Conservation (phyloP, 2,888 invertebrate species). For the Acleris holmiana region DNA sequence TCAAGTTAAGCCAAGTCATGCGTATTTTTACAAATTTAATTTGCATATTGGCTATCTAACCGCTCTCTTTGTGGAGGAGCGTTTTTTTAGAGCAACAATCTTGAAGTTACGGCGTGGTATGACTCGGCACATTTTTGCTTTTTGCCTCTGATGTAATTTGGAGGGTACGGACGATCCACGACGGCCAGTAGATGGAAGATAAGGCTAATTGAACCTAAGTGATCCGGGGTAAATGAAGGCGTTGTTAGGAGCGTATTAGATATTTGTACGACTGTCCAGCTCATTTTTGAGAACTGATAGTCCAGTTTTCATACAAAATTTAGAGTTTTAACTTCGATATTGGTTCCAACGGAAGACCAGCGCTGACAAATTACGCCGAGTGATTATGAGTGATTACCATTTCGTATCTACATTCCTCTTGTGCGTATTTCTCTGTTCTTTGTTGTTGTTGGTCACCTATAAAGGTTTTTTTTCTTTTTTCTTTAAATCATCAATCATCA, state of each 20-base stretch:
- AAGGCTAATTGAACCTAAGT: constrained; percentile 56
- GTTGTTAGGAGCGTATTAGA: not conserved
- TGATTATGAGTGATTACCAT: too few relatives aligned
- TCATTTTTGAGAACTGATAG: too few relatives aligned
- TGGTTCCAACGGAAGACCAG: too few relatives aligned
- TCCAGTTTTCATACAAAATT: too few relatives aligned
- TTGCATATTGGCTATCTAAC: constrained; percentile 29
- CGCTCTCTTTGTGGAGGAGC: constrained; percentile 12
- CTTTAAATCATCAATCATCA: too few relatives aligned
- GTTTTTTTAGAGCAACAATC: constrained; percentile 17
- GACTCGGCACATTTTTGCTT: constrained; percentile 51
- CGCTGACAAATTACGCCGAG: too few relatives aligned
- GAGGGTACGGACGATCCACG: constrained; percentile 47
- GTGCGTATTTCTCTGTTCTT: too few relatives aligned
- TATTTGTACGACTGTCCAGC: not conserved
- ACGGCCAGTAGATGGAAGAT: constrained; percentile 54
- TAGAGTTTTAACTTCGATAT: too few relatives aligned
- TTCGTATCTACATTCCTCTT: too few relatives aligned
- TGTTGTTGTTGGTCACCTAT: too few relatives aligned
- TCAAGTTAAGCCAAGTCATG: constrained; percentile 22
- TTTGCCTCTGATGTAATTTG: constrained; percentile 52
- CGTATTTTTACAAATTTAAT: constrained; percentile 33
- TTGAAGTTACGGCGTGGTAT: constrained; percentile 41
- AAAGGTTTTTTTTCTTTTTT: too few relatives aligned
- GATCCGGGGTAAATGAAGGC: constrained; percentile 41